Evolutionary conservation across 2,113 vertebrate species (phyloP).

Genomic region (Micronycteris hirsuta): DNA sequence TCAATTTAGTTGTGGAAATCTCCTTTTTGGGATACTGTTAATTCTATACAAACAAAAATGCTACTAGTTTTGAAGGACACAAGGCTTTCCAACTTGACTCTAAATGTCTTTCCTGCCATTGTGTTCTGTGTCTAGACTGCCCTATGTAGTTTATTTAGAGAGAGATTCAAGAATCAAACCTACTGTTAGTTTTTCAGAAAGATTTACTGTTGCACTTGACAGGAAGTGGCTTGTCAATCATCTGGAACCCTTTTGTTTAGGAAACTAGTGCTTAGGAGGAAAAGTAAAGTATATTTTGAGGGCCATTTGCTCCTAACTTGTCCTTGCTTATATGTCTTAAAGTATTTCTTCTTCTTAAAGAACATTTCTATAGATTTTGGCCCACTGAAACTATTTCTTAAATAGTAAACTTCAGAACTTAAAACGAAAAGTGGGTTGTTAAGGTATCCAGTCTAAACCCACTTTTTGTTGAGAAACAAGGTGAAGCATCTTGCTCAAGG

Average conservation of each 20-base stretch:
- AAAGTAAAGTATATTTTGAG: conserved; percentile 14
- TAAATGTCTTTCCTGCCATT: conserved; percentile 46
- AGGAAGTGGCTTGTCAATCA: conserved; percentile 47
- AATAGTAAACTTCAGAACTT: background rate
- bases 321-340: background rate
- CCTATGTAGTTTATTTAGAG: conserved; percentile 51
- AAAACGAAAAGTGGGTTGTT: background rate
- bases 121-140: conserved; percentile 41
- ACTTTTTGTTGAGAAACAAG: background rate
- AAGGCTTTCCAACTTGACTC: conserved; percentile 6
- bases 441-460: background rate
- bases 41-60: conserved; percentile 4
- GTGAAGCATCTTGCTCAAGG: background rate
- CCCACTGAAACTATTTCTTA: background rate
- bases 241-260: conserved; percentile 29
- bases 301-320: background rate
- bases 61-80: conserved; percentile 18
- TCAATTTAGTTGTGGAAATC: conserved; percentile 32
- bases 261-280: conserved; percentile 28
- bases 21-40: conserved; percentile 52
- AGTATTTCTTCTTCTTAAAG: conserved; percentile 21
- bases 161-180: conserved; percentile 36
- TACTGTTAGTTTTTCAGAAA: conserved; percentile 28
- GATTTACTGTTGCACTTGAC: conserved; percentile 22
- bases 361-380: background rate